Conservation (phyloP, 2,113 vertebrate genomes). For the Phalacrocorax pelagicus region DNA sequence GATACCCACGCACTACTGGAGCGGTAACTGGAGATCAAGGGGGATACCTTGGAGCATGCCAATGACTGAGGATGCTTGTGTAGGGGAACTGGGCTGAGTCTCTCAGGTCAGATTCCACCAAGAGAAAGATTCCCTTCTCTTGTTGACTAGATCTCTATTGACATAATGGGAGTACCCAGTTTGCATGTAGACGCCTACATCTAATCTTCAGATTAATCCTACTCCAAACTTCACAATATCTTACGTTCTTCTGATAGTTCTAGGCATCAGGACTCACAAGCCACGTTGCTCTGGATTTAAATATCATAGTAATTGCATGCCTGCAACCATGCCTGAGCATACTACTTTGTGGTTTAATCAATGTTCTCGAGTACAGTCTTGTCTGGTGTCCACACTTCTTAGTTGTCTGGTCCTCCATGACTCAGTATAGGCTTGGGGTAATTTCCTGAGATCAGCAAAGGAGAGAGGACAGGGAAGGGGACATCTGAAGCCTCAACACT, state of each 20-base stretch:
- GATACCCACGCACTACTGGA: not conserved
- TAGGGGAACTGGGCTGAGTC: not conserved
- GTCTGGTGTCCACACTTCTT: not conserved
- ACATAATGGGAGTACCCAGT: not conserved
- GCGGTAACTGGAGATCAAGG: not conserved
- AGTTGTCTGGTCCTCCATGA: fast-evolving
- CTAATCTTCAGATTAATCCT: not conserved
- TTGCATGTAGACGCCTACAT: not conserved
- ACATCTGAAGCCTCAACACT: not conserved
- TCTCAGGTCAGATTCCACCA: not conserved
- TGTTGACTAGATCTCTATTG: not conserved
- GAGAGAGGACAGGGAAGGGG: not conserved
- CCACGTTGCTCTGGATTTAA: not conserved
- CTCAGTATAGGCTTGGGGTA: not conserved
- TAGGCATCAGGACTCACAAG: not conserved
- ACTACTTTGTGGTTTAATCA: not conserved
- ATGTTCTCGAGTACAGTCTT: not conserved
- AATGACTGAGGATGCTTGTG: not conserved
- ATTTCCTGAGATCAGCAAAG: not conserved
- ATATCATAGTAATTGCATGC: not conserved
- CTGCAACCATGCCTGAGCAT: not conserved
- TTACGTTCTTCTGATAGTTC: not conserved
- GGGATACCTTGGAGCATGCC: not conserved
- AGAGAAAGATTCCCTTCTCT: not conserved
- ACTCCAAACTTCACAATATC: not conserved